Percentiles rank a stretch among this genome's conserved stretches.
phyloP scores from a whole-genome alignment of 2,888 invertebrate genomes.

The Hyposoter dolosus region DNA sequence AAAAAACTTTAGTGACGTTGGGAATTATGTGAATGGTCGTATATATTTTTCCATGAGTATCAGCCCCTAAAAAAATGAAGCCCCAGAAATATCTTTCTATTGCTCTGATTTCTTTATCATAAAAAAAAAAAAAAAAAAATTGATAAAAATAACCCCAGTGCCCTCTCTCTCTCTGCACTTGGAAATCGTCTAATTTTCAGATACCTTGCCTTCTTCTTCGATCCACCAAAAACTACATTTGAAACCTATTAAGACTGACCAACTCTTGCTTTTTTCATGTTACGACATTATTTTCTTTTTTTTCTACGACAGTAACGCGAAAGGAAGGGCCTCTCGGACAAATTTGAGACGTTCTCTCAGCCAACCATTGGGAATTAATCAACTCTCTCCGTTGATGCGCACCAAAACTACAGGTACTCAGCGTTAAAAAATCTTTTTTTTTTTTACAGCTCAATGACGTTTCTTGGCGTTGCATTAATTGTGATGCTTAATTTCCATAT shows the following conservation, averaged over 20 bases:
- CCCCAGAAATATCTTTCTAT: slow-evolving; percentile 45
- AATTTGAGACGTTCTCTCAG: slow-evolving; percentile 88
- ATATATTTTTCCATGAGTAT: too few relatives aligned
- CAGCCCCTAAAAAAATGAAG: slow-evolving; percentile 53
- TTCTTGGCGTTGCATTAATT: too few relatives aligned
- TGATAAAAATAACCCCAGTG: slow-evolving; percentile 28
- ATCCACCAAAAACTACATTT: slow-evolving; percentile 43
- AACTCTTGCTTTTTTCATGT: slow-evolving; percentile 47
- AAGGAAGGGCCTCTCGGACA: slow-evolving; percentile 83
- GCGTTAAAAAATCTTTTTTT: background rate
- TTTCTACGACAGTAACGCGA: slow-evolving; percentile 80
- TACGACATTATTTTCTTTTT: slow-evolving; percentile 60
- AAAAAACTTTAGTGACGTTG: too few relatives aligned
- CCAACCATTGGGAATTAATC: slow-evolving; percentile 89
- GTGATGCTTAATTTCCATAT: too few relatives aligned
- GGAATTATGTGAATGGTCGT: too few relatives aligned
- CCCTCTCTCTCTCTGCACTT: slow-evolving; percentile 35
- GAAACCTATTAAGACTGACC: background rate
- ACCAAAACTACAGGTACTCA: slow-evolving; percentile 85
- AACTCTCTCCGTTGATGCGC: slow-evolving; percentile 86
- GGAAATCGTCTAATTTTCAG: slow-evolving; percentile 60
- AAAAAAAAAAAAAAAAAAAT: slow-evolving; percentile 25
- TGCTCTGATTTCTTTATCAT: slow-evolving; percentile 43
- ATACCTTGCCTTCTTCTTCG: slow-evolving; percentile 41
- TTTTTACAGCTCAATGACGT: too few relatives aligned